These are phyloP conservation scores for Drosophila bunnanda DNA, from an alignment of 2,888 invertebrate species.

Conservation along the genomic window DNA sequence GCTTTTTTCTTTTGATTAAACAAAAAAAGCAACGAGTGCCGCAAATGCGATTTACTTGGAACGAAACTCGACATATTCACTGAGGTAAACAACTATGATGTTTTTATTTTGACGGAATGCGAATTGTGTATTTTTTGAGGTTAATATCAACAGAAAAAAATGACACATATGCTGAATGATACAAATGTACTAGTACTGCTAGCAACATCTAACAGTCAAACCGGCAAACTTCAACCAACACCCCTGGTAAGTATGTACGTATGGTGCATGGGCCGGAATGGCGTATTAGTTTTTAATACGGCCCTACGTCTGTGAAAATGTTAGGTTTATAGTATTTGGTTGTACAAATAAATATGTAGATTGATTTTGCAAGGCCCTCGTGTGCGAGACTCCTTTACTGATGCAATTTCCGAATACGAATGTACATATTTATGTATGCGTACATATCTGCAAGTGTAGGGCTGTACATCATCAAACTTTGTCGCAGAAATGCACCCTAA, in stretches of 20 bases:
- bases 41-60: too few species aligned
- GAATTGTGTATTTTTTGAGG: too few species aligned
- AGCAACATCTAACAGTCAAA: too few species aligned
- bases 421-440: constrained; percentile 5
- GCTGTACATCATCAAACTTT: constrained; percentile 17
- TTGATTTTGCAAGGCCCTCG: constrained; percentile 6
- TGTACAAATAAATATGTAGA: constrained; percentile 8
- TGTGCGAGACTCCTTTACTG: constrained; percentile 2
- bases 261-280: constrained; percentile 23
- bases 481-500: not conserved
- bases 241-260: constrained; percentile 8
- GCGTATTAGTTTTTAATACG: constrained; percentile 41
- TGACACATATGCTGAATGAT: too few species aligned
- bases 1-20: too few species aligned
- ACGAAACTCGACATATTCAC: too few species aligned
- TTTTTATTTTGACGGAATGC: too few species aligned
- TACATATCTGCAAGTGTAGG: constrained; percentile 10
- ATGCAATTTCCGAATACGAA: constrained; percentile 6
- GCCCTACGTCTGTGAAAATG: constrained; percentile 12
- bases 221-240: too few species aligned
- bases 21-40: too few species aligned
- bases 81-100: too few species aligned
- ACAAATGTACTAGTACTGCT: too few species aligned
- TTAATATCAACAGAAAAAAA: too few species aligned
- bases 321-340: constrained; percentile 6